phyloP scores from a whole-genome alignment of 2,113 vertebrate genomes.

The Pituophis catenifer region DNA sequence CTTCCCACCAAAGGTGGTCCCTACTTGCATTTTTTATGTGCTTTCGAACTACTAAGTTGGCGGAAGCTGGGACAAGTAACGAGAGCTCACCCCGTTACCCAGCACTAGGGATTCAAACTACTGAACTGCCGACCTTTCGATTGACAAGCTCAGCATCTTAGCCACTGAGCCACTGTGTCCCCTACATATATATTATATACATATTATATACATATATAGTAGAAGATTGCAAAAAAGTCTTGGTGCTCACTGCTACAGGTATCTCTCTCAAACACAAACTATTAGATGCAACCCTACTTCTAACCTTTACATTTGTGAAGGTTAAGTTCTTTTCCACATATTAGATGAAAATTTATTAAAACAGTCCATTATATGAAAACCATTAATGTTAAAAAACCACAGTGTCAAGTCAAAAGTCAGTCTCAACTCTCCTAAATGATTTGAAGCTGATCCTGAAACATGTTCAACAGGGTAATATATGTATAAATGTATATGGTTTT shows the following conservation, averaged over 20 bases:
- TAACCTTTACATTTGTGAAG: not conserved
- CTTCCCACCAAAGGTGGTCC: too few relatives aligned
- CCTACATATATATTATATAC: not conserved
- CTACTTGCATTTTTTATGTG: too few relatives aligned
- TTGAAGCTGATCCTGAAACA: not conserved
- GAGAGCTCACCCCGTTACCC: too few relatives aligned
- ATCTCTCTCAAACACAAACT: not conserved
- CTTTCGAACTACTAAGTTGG: too few relatives aligned
- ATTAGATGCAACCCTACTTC: not conserved
- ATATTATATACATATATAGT: not conserved
- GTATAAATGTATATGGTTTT: slow-evolving; percentile 37
- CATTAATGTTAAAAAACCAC: not conserved
- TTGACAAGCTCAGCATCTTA: too few relatives aligned
- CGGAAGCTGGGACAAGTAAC: too few relatives aligned
- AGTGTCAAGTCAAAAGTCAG: slow-evolving; percentile 11
- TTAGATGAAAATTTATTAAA: not conserved
- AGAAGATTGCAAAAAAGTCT: not conserved
- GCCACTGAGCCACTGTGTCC: too few relatives aligned
- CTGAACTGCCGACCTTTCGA: too few relatives aligned
- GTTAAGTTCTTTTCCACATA: not conserved
- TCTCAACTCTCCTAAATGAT: not conserved
- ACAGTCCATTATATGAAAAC: not conserved
- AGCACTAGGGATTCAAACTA: too few relatives aligned
- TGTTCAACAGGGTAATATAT: slow-evolving; percentile 6
- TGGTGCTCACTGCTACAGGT: not conserved